Percentiles rank a stretch among this genome's conserved stretches.
Conservation (phyloP, 2,888 invertebrate genomes). For the Mellilla xanthometata region DNA sequence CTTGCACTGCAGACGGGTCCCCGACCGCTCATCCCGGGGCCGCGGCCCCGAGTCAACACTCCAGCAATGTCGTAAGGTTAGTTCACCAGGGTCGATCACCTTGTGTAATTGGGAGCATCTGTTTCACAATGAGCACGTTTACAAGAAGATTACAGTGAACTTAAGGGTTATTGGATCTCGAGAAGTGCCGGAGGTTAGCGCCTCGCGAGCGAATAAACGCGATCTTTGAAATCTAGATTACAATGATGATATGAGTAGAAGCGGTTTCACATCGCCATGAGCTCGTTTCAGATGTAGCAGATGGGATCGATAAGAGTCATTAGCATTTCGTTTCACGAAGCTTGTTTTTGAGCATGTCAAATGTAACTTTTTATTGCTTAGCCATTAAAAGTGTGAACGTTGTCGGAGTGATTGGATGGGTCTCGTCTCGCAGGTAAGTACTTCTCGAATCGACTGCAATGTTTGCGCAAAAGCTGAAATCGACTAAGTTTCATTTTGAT, state of each 20-base stretch:
- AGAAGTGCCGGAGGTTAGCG: conserved; percentile 2
- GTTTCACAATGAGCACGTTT: conserved; percentile 34
- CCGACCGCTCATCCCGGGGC: conserved; percentile 28
- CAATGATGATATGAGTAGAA: conserved; percentile 5
- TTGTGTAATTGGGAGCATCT: conserved; percentile 33
- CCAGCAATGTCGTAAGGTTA: conserved; percentile 52
- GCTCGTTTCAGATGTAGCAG: conserved; percentile 1
- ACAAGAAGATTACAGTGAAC: conserved; percentile 12
- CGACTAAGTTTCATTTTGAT: conserved; percentile 9
- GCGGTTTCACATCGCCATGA: not conserved
- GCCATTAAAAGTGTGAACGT: conserved; percentile 12
- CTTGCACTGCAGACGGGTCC: conserved; percentile 18
- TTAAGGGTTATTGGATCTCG: conserved; percentile 15
- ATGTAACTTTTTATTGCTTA: conserved; percentile 13
- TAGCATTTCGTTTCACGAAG: conserved; percentile 9
- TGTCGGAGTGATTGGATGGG: conserved; percentile 7
- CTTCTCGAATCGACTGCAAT: conserved; percentile 4
- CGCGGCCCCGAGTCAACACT: conserved; percentile 47
- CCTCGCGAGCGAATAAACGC: conserved; percentile 3
- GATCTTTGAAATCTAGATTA: conserved; percentile 3
- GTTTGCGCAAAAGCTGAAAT: conserved; percentile 7
- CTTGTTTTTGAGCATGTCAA: conserved; percentile 6
- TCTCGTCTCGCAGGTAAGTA: conserved; percentile 2
- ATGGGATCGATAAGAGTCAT: conserved; percentile 8
- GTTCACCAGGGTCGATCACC: conserved; percentile 43